Base-by-base conservation (phyloP, 2,113 vertebrate genomes). In the Barbus barbus region DNA sequence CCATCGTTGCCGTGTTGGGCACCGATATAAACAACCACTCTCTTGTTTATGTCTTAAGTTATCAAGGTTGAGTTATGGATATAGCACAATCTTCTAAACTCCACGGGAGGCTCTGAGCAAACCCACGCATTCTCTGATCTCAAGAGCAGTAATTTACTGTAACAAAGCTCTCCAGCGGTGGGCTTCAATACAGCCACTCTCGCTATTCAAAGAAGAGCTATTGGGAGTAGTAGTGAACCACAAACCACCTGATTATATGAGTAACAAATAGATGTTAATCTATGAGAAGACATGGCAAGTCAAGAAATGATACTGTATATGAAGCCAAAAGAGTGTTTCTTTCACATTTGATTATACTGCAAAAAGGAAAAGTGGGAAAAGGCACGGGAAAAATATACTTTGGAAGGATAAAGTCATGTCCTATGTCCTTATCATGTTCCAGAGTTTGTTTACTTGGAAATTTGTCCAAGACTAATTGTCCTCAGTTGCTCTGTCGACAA, bases 161-260 rank as follows among this genome's bases (percentile, higher is more conserved):
- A 18, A 71, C 79, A 58, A 86, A 86, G 24, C 6, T 77, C 72
- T 33, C 65, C 81, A 48, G 13, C 7, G 3, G 85, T 48, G 65
- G 72, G 46, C 44, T 78, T 26, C 60, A 73, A 67, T 67, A 33
- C 41, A 67, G 78, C 20, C 80, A 51, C 41, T 71, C 53, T 51
- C 58, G 28, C 86, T 72, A 6, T 73, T 77, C 76, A 80, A 85
- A 60, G 61, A 67, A 60, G 51, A 74, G 81, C 56, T 74, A 24
- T 65, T 80, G 36, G 24, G 51, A 83, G 9, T 46, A 46, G 26
- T 14, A 31, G 44, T 33, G 56, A 83, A 80, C 6, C 28, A 33
- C 28, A 44, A 73, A 77, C 56, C 67, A 74, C 1, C 22, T 69
- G 53, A 67, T 63, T 80, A 51, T 28, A 8, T 0, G 16, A 20